These are phyloP conservation scores for Aptenodytes forsteri DNA, from an alignment of 2,113 vertebrate genomes.

Conservation along the genomic window DNA sequence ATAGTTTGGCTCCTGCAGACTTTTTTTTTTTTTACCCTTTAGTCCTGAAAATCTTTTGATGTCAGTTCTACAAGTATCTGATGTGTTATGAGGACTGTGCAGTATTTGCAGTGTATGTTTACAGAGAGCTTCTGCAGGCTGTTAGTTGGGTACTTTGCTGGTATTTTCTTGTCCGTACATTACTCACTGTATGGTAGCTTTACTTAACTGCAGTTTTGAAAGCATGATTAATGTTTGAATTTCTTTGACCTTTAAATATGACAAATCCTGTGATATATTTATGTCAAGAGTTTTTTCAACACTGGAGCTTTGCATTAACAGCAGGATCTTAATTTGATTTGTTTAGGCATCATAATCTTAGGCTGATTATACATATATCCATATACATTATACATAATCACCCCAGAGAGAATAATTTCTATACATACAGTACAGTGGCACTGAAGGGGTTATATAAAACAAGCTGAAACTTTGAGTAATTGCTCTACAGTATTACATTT, in stretches of 20 bases:
- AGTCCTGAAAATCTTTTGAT: neutral
- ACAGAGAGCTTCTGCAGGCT: neutral
- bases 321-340: neutral
- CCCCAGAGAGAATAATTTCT: neutral
- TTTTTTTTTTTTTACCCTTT: neutral
- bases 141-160: neutral
- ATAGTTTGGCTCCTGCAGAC: neutral
- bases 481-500: neutral
- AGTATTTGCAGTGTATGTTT: neutral
- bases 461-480: neutral
- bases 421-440: neutral
- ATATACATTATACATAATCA: neutral
- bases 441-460: neutral
- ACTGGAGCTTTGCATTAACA: neutral
- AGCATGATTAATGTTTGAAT: slow-evolving; percentile 45
- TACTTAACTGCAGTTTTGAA: slow-evolving; percentile 20
- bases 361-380: neutral
- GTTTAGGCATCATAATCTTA: neutral
- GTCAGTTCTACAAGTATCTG: neutral
- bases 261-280: neutral
- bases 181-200: neutral
- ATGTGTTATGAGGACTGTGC: neutral
- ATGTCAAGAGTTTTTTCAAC: neutral
- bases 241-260: slow-evolving; percentile 50
- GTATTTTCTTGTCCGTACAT: neutral